These are phyloP conservation scores for Todiramphus chloris DNA, from an alignment of 2,113 vertebrate species.

Conservation along the genomic window DNA sequence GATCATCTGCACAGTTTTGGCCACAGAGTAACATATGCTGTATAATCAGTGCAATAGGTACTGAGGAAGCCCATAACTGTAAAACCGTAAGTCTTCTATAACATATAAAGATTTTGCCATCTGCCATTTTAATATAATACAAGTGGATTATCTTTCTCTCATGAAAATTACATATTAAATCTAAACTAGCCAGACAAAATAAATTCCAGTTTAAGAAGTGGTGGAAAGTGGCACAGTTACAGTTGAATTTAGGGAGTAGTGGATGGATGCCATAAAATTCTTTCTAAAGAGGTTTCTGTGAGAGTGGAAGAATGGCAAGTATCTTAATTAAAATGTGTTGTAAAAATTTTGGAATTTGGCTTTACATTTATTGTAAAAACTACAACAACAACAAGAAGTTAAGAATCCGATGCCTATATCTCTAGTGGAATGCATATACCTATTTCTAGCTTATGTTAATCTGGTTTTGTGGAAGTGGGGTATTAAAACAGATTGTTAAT, in stretches of 20 bases:
- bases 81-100: slow-evolving; percentile 10
- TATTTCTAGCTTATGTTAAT: slow-evolving; percentile 42
- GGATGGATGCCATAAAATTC: slow-evolving; percentile 2
- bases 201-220: background rate
- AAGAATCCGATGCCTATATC: background rate
- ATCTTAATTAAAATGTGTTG: slow-evolving; percentile 29
- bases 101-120: slow-evolving; percentile 42
- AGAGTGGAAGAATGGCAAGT: background rate
- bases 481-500: slow-evolving; percentile 55
- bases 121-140: slow-evolving; percentile 27
- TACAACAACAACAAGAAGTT: background rate
- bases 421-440: slow-evolving; percentile 2
- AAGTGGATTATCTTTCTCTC: slow-evolving; percentile 49
- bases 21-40: background rate
- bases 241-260: slow-evolving; percentile 3
- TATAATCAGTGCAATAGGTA: slow-evolving; percentile 7
- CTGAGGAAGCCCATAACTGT: background rate
- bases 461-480: slow-evolving; percentile 51
- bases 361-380: background rate
- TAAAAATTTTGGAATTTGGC: slow-evolving; percentile 15
- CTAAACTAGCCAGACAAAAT: slow-evolving; percentile 1
- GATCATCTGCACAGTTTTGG: background rate
- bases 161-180: slow-evolving; percentile 52
- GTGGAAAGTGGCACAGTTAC: background rate
- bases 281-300: background rate